phyloP scores from a whole-genome alignment of 2,113 vertebrate genomes.

The Anarrhichthys ocellatus region DNA sequence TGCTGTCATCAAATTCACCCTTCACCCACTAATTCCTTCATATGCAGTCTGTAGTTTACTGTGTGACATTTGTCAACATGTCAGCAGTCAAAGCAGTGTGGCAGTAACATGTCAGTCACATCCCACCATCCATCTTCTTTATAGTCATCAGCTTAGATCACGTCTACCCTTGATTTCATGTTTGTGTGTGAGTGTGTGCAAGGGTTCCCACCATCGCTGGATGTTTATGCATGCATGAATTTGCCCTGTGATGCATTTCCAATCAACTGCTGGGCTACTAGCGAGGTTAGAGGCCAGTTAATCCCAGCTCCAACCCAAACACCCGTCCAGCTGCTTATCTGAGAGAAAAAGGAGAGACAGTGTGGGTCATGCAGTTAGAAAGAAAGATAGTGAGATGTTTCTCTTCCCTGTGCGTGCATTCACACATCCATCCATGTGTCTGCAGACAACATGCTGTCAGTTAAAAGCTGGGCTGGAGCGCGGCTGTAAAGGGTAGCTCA shows the following conservation, averaged over 20 bases:
- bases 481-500: neutral
- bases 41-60: neutral
- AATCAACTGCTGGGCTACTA: conserved; percentile 6
- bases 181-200: conserved; percentile 5
- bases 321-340: conserved; percentile 43
- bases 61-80: conserved; percentile 4
- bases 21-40: neutral
- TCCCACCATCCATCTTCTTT: neutral
- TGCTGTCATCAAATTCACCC: neutral
- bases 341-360: conserved; percentile 1
- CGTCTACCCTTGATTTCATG: neutral
- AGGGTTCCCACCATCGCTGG: neutral
- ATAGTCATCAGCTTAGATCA: neutral
- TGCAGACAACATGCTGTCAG: neutral
- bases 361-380: conserved; percentile 32
- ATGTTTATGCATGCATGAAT: conserved; percentile 4
- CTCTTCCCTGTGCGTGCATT: neutral
- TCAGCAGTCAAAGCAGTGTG: neutral
- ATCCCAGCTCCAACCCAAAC: conserved; percentile 30
- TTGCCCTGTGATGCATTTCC: conserved; percentile 17
- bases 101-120: neutral
- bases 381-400: neutral
- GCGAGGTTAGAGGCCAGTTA: conserved; percentile 13
- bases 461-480: neutral
- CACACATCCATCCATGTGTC: neutral